Conservation (phyloP, 2,797 vertebrate species). For the Gouania willdenowi region DNA sequence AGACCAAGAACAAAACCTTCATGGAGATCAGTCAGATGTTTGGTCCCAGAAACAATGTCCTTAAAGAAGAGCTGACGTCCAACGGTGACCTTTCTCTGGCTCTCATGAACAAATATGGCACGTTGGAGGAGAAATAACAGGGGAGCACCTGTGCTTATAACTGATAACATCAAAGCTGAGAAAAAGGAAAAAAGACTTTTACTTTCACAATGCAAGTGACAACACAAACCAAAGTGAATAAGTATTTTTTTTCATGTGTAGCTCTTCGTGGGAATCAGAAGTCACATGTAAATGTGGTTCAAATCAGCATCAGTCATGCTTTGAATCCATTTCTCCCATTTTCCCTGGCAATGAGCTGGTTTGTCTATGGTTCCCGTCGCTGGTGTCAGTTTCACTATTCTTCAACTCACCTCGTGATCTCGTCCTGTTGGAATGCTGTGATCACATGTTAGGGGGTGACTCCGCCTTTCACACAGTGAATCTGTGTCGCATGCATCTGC, state of each 20-base stretch:
- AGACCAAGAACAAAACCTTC: constrained; percentile 91
- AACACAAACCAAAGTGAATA: neutral
- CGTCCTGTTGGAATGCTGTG: no score
- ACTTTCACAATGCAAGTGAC: no score
- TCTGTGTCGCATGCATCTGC: no score
- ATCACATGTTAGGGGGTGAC: no score
- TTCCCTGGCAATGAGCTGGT: no score
- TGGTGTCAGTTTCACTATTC: constrained; percentile 12
- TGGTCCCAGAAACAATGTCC: constrained; percentile 35
- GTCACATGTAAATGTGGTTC: constrained; percentile 17
- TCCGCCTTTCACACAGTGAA: no score
- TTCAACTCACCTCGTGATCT: neutral
- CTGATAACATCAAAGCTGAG: no score
- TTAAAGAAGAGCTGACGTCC: constrained; percentile 39
- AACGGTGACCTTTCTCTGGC: constrained; percentile 58
- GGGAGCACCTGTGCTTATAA: no score
- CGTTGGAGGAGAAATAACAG: constrained; percentile 44
- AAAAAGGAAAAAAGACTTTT: no score
- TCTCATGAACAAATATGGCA: constrained; percentile 76
- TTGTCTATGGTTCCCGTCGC: no score
- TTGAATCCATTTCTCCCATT: constrained; percentile 24
- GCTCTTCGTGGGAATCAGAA: constrained; percentile 2
- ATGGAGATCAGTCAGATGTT: constrained; percentile 88
- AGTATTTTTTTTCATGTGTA: no score
- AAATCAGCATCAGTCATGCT: constrained; percentile 29